Evolutionary conservation across 1,140 invertebrate species (phyloP), one percentile per base, ranked within the genome.

Genomic region (Octopus sinensis): DNA sequence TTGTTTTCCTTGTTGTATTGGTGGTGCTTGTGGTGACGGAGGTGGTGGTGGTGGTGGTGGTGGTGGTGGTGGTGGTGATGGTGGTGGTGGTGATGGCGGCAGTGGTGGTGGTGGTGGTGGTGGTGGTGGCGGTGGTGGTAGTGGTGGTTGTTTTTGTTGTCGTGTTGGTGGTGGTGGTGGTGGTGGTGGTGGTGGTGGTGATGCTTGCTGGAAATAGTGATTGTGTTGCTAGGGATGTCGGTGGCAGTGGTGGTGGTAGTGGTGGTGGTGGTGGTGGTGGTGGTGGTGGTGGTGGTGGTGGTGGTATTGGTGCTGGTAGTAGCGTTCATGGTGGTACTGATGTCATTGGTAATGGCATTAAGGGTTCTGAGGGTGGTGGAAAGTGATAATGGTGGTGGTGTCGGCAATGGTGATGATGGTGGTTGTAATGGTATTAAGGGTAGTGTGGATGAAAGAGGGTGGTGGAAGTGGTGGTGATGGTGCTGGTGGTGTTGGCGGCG

Each of bases 11-110:
- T n/a, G n/a, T n/a, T n/a, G n/a, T n/a, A n/a, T n/a, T n/a, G n/a
- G n/a, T n/a, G n/a, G n/a, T n/a, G n/a, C n/a, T n/a, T n/a, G n/a
- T n/a, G n/a, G n/a, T n/a, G n/a, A n/a, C n/a, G n/a, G n/a, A n/a
- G n/a, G n/a, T 23, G n/a, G 51, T 81, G 75, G 30, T 81, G 79
- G 51, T 81, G 73, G 30, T 81, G 71, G 51, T 78, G 71, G 17
- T 5, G 71, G 53, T 78, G 53, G 53, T 81, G 73, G 51, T 78
- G 71, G n/a, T 79, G 30, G 53, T 43, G 71, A 53, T 43, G 75
- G 53, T 80, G 79, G 43, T 79, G 78, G 17, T 79, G 78, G 17
- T 79, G 78, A 56, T 62, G 78, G 51, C 68, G 79, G 12, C 30
- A 73, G 51, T 17, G 80, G 53, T 6, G 75, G 53, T 78, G 80